A percentile compares a stretch with the other conserved stretches of the same genome.
phyloP scores from a whole-genome alignment of 2,113 vertebrate genomes.

The Apus apus region DNA sequence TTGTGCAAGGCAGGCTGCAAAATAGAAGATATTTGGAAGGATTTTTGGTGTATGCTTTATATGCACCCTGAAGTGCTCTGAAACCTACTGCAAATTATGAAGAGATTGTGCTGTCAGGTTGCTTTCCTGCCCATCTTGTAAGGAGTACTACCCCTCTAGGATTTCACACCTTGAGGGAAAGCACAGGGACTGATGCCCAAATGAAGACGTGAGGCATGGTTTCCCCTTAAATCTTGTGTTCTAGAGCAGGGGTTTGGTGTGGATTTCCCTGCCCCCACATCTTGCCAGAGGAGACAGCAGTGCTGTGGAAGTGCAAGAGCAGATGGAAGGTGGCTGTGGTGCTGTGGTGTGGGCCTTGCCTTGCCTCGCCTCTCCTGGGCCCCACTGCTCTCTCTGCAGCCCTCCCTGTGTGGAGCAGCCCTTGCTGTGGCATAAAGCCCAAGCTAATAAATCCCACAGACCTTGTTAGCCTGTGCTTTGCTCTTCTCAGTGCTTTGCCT shows the following conservation, averaged over 20 bases:
- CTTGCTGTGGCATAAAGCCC: background rate
- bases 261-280: background rate
- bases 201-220: background rate
- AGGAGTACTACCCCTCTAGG: fast-evolving
- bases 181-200: background rate
- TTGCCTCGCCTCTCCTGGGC: too few relatives aligned
- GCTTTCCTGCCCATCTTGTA: background rate
- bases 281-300: fast-evolving
- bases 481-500: background rate
- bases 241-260: background rate
- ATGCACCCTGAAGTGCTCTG: background rate
- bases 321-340: fast-evolving
- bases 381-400: background rate
- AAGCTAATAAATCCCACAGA: background rate
- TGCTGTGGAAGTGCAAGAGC: fast-evolving
- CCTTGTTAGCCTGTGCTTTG: background rate
- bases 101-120: background rate
- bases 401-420: background rate
- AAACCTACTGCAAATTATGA: background rate
- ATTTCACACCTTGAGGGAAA: background rate
- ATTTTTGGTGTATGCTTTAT: background rate
- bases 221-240: background rate
- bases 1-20: background rate
- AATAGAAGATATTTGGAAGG: background rate
- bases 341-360: background rate